These are phyloP conservation scores for Rhorus exstirpatorius DNA, from an alignment of 2,888 invertebrate species.

Conservation along the genomic window DNA sequence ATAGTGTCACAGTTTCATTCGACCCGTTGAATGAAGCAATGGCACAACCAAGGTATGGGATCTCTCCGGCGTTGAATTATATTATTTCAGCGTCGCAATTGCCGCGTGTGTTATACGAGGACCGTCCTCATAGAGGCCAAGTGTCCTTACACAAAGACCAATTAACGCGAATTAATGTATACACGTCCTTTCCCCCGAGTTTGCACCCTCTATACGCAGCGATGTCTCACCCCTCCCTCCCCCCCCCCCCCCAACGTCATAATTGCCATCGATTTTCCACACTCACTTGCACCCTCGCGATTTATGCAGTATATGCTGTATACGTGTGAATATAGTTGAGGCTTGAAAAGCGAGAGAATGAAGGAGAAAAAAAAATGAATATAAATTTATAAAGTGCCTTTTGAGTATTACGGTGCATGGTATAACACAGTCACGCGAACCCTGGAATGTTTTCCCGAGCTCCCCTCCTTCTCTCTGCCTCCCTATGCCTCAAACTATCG, in stretches of 20 bases:
- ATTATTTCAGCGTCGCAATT: background rate
- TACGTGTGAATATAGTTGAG: background rate
- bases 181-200: background rate
- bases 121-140: background rate
- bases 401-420: background rate
- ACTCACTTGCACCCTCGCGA: background rate
- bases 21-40: too few species aligned
- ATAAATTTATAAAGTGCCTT: conserved; percentile 41
- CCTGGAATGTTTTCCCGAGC: conserved; percentile 26
- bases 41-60: too few species aligned
- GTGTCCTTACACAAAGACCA: background rate
- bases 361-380: conserved; percentile 1
- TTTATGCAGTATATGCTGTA: background rate
- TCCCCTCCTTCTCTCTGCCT: conserved; percentile 4
- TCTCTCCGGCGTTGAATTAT: background rate
- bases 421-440: conserved; percentile 52
- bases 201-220: background rate
- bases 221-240: background rate
- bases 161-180: conserved; percentile 3
- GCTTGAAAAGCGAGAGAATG: background rate
- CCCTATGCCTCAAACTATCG: conserved; percentile 17
- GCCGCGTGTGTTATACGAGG: background rate
- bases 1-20: too few species aligned
- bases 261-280: conserved; percentile 26
- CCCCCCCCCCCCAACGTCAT: conserved; percentile 10